Evolutionary conservation across 2,888 invertebrate genomes (phyloP), one percentile per base, ranked within the genome.

Genomic region (Acanthopleura granulata): DNA sequence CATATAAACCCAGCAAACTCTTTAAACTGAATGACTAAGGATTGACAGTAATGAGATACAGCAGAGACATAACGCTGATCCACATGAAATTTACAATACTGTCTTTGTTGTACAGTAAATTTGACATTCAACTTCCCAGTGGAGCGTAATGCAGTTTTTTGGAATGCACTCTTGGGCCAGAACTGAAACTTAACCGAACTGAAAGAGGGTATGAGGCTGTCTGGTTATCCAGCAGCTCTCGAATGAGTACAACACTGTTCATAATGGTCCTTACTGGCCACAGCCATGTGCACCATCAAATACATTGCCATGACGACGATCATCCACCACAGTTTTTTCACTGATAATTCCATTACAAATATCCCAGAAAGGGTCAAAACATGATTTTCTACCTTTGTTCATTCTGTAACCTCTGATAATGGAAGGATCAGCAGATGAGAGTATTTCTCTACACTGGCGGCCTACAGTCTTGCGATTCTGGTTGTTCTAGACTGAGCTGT

Each of bases 41-140:
- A 29, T 30, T 70, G 15, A 16, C 49, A 49, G 71, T 70, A 70
- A 22, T 14, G 66, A 27, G 22, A 70, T 12, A 70, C 22, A 30
- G 71, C 30, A 40, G 71, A 70, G 15, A 30, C 30, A 70, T 70
- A 70, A 49, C 29, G 30, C 22, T 70, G 71, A 22, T 70, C 71
- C 18, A 14, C 22, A 49, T 70, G 30, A 49, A n/a, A n/a, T n/a
- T n/a, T n/a, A n/a, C n/a, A n/a, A n/a, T n/a, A n/a, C n/a, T n/a
- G n/a, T n/a, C n/a, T n/a, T n/a, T n/a, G n/a, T n/a, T n/a, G n/a
- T n/a, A n/a, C n/a, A n/a, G n/a, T n/a, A n/a, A n/a, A n/a, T n/a
- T n/a, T n/a, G n/a, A n/a, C n/a, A n/a, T n/a, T n/a, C n/a, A n/a
- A n/a, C n/a, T n/a, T n/a, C n/a, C n/a, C n/a, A n/a, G n/a, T n/a